Evolutionary conservation across 2,888 invertebrate genomes (phyloP), one percentile per base, ranked within the genome.

Genomic region (Caenorhabditis sp.): DNA sequence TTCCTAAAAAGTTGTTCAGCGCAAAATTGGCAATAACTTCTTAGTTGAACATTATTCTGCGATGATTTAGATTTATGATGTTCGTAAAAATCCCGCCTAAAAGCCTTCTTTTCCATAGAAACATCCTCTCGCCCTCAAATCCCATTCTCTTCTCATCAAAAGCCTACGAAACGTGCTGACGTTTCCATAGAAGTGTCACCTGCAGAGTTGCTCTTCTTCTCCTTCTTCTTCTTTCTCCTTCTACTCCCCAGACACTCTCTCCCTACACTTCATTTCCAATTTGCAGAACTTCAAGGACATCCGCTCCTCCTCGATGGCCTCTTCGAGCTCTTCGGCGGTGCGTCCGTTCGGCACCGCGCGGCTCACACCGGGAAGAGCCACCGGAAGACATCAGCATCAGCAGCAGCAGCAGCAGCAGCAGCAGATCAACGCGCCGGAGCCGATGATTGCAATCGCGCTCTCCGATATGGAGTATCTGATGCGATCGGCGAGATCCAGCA

Each of bases 381-480:
- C 59, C 17, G 58, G 58, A 17, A 43, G 58, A 53, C 46, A 27
- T 20, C 63, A 56, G 13, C 7, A 27, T 22, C 59, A 27, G 13
- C 27, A 53, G 15, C 70, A 76, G 17, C 52, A 39, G 7, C 59
- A 17, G 24, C 15, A 41, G n/a, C 41, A 24, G 6, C 24, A 13
- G 9, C 65, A 76, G 35, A 50, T 76, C 11, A 56, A 65, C 39
- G 48, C 63, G 9, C 76, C 76, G 4, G 76, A 76, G 32, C 76
- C 76, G 6, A 76, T 76, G 76, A 76, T 76, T 53, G 81, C 81
- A 1, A 79, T 81, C 48, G 81, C 81, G 6, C 48, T 81, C 6
- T 81, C 81, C n/a, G 81, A 81, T 66, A 81, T 81, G 81, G 79
- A 81, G 45, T 79, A 81, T 32, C 65, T 81, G 48, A 79, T 81